Evolutionary conservation across 2,888 invertebrate species (phyloP), one percentile per base, ranked within the genome.

Genomic region (Notodonta dromedarius): DNA sequence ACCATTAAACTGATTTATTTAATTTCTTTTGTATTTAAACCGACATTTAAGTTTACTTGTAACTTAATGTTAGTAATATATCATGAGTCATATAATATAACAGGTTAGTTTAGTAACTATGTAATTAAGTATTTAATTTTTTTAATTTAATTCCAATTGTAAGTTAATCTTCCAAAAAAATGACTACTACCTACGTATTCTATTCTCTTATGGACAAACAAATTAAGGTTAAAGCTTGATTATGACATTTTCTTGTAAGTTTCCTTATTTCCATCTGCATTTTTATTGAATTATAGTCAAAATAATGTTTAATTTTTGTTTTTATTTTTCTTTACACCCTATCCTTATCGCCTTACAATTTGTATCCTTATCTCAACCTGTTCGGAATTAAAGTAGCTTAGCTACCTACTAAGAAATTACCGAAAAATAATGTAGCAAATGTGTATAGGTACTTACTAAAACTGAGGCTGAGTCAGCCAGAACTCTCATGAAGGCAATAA

Each of bases 231-330:
- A 86, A 89, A 89, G 87, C 90, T 90, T 91, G 88, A 90, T 88
- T 89, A 89, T 91, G 92, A 93, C 91, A 91, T 93, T 91, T 87
- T 90, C 88, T 89, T 92, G 85, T 92, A 91, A 91, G 91, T 90
- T 92, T 90, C 85, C 88, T 92, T 91, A 91, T 91, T 92, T 93
- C 90, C 91, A 92, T 92, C 91, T 90, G 93, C 93, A 93, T 93
- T 93, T 93, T 92, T 93, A 91, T 91, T 93, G 91, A 93, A 93
- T 91, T 93, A 93, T 93, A 93, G 92, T 91, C 93, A 93, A 91
- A 91, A 90, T 93, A 75, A 93, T 91, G 93, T 93, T 93, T 87
- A 78, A 78, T 67, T 82, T 80, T 79, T 83, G 74, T 85, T 88
- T 86, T 89, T 85, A 71, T 86, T 87, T 85, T 86, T 85, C 71